A percentile compares a stretch with the other conserved stretches of the same genome.
These are phyloP conservation scores for Bufo gargarizans DNA, from an alignment of 2,113 vertebrate genomes.

Conservation along the genomic window DNA sequence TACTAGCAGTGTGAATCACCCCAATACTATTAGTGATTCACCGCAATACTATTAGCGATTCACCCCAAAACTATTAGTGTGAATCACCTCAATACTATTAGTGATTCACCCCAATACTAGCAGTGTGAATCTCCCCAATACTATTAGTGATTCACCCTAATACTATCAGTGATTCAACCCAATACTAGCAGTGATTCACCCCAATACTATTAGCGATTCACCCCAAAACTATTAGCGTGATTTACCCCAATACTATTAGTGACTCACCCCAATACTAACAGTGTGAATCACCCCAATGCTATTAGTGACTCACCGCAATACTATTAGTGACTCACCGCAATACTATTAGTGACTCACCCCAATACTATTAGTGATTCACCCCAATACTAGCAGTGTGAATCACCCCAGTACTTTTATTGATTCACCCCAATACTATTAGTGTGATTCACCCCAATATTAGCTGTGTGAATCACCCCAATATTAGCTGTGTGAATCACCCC, in stretches of 20 bases:
- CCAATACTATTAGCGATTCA: not conserved
- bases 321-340: not conserved
- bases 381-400: not conserved
- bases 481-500: no score
- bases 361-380: not conserved
- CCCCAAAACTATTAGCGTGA: not conserved
- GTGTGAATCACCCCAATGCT: not conserved
- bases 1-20: not conserved
- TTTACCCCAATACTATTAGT: not conserved
- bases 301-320: not conserved
- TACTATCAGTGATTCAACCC: not conserved
- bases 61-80: not conserved
- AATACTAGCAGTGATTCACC: not conserved
- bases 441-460: not conserved
- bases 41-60: not conserved
- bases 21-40: not conserved
- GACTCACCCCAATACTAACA: not conserved
- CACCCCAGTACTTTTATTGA: not conserved
- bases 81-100: not conserved
- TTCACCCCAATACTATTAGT: not conserved
- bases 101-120: not conserved
- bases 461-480: not conserved
- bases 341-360: not conserved
- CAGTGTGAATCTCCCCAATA: not conserved
- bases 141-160: not conserved